Conservation (phyloP, 2,797 vertebrate genomes). For the Anguilla anguilla region DNA sequence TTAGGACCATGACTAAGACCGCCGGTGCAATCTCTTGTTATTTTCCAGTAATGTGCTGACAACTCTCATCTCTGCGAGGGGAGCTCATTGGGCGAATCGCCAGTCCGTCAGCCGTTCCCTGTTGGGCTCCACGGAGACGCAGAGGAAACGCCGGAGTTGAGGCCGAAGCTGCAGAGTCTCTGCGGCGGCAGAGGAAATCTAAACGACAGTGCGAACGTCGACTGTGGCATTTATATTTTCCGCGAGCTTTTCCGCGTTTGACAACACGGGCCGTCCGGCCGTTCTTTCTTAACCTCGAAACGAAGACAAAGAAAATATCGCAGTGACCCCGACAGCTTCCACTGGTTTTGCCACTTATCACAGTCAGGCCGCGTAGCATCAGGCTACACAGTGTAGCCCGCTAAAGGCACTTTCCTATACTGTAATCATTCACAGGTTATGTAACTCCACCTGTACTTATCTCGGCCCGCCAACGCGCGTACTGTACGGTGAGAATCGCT, state of each 20-base stretch:
- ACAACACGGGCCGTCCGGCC: slow-evolving; percentile 50
- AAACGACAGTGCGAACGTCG: slow-evolving; percentile 19
- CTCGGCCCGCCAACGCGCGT: slow-evolving; percentile 70
- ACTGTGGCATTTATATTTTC: slow-evolving; percentile 35
- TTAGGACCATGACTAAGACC: not conserved
- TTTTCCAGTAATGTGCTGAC: slow-evolving; percentile 7
- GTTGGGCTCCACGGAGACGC: not conserved
- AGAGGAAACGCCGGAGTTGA: not conserved
- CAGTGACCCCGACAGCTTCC: slow-evolving; percentile 36
- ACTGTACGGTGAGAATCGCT: slow-evolving; percentile 68
- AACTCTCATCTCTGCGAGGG: not conserved
- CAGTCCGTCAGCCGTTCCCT: not conserved
- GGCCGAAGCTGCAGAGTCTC: not conserved
- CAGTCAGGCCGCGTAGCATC: slow-evolving; percentile 42
- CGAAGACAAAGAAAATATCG: slow-evolving; percentile 47
- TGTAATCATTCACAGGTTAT: slow-evolving; percentile 75
- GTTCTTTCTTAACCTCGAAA: slow-evolving; percentile 44
- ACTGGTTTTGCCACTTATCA: slow-evolving; percentile 51
- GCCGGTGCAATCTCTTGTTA: not conserved
- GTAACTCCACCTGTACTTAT: slow-evolving; percentile 82
- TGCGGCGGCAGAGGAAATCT: not conserved
- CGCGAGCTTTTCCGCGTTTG: slow-evolving; percentile 39
- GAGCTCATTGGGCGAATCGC: not conserved
- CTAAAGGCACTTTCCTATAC: slow-evolving; percentile 63
- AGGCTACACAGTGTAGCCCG: slow-evolving; percentile 32